Conservation (phyloP, 2,113 vertebrate genomes). For the Typhlomys cinereus region DNA sequence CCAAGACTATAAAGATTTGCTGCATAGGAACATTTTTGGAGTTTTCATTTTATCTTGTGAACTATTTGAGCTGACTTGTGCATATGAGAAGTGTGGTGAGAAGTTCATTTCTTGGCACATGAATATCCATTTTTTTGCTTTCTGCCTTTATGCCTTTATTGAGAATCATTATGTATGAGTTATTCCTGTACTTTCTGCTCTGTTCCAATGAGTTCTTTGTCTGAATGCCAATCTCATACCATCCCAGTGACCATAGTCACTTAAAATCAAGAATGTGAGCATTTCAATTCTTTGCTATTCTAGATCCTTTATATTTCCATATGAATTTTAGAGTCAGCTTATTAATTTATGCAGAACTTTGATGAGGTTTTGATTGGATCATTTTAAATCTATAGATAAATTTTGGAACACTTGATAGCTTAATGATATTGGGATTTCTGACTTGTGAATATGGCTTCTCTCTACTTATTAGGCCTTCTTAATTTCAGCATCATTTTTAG, state of each 20-base stretch:
- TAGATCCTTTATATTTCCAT: background rate
- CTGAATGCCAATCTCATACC: no score
- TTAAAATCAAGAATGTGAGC: background rate
- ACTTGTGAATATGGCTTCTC: background rate
- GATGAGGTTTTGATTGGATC: background rate
- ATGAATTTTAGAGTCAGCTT: background rate
- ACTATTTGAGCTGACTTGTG: background rate
- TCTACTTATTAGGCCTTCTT: background rate
- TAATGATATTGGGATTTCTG: background rate
- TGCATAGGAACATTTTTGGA: background rate
- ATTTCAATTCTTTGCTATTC: background rate
- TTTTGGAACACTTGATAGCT: background rate
- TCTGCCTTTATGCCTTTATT: no score
- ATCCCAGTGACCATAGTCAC: background rate
- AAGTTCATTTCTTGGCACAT: background rate
- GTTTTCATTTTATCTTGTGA: background rate
- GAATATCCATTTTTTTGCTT: no score
- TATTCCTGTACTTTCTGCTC: no score
- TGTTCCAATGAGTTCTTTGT: no score
- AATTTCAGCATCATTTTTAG: background rate
- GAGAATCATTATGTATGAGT: no score
- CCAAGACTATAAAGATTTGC: background rate
- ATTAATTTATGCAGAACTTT: background rate
- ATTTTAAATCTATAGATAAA: background rate
- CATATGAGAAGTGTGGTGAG: background rate